Evolutionary conservation across 2,888 invertebrate species (phyloP), one percentile per base, ranked within the genome.

Genomic region (Phalera bucephala): DNA sequence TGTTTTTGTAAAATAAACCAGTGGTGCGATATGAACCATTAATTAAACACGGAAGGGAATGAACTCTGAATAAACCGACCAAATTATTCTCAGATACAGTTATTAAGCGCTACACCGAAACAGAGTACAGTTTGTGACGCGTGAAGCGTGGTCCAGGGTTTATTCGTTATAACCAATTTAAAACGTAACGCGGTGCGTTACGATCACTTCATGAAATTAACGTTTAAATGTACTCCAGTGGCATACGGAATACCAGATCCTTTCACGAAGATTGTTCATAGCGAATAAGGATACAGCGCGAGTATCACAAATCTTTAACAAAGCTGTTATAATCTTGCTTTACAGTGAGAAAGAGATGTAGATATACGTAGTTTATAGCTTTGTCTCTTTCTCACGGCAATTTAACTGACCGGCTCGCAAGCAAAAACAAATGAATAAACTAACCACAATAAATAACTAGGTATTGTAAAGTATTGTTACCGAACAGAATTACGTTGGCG

Each of bases 81-180:
- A 22, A 41, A 46, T 43, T 45, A 33, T 52, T 50, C 50, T 12
- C 2, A 11, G 22, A 23, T 40, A 55, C 57, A 47, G 57, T 58
- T 58, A 58, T 27, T 36, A 29, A 26, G 34, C 32, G 32, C 38
- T 9, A 36, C 8, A 46, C 46, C 32, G 46, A 57, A 45, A 31
- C 43, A 19, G 35, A 7, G 41, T 50, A 55, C 59, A 47, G 58
- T 58, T 55, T 21, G 34, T 47, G 32, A 33, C 34, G 26, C 14
- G 27, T 14, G 27, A 7, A 27, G 27, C 27, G 14, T 27, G 11
- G 13, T n/a, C 14, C 9, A 14, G 4, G 17, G n/a, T n/a, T n/a
- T n/a, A n/a, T n/a, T n/a, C n/a, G n/a, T n/a, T n/a, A n/a, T 17
- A 17, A 17, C 3, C 3, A 17, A 3, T 17, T 17, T 17, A 17